A percentile compares a stretch with the other conserved stretches of the same genome.
These are phyloP conservation scores for Protodeltote pygarga DNA, from an alignment of 2,888 invertebrate genomes.

Conservation along the genomic window DNA sequence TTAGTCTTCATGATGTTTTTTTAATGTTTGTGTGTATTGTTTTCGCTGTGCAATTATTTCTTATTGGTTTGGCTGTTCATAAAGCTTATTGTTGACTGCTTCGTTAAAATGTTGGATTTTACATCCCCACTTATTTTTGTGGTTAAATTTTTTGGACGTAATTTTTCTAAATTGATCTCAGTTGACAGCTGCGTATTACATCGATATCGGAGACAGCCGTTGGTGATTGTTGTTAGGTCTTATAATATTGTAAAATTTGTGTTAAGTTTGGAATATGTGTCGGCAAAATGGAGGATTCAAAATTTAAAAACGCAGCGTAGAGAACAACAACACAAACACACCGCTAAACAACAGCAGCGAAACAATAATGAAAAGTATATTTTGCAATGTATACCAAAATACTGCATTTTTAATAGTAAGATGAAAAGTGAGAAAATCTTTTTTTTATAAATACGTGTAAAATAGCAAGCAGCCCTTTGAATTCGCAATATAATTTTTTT, in stretches of 20 bases:
- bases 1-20: slow-evolving; percentile 75
- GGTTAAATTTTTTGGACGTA: slow-evolving; percentile 58
- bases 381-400: slow-evolving; percentile 87
- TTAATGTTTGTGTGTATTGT: slow-evolving; percentile 82
- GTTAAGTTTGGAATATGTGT: slow-evolving; percentile 83
- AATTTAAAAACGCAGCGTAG: slow-evolving; percentile 61
- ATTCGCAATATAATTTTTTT: slow-evolving; percentile 66
- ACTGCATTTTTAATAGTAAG: slow-evolving; percentile 85
- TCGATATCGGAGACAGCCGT: slow-evolving; percentile 73
- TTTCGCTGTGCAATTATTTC: slow-evolving; percentile 85
- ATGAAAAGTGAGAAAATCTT: slow-evolving; percentile 77
- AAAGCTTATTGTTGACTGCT: slow-evolving; percentile 76
- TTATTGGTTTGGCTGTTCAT: slow-evolving; percentile 70
- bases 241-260: slow-evolving; percentile 59
- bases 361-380: slow-evolving; percentile 69
- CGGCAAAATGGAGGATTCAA: slow-evolving; percentile 69
- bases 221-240: slow-evolving; percentile 78
- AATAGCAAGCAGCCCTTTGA: slow-evolving; percentile 60
- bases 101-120: slow-evolving; percentile 64
- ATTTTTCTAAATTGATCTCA: slow-evolving; percentile 83
- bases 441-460: slow-evolving; percentile 54
- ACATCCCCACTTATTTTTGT: slow-evolving; percentile 68
- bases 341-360: slow-evolving; percentile 63
- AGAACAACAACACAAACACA: slow-evolving; percentile 36
- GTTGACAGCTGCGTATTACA: slow-evolving; percentile 79